These are phyloP conservation scores for Echinarachnius parma DNA, from an alignment of 53 echinoderm and acorn worm genomes.

Conservation along the genomic window DNA sequence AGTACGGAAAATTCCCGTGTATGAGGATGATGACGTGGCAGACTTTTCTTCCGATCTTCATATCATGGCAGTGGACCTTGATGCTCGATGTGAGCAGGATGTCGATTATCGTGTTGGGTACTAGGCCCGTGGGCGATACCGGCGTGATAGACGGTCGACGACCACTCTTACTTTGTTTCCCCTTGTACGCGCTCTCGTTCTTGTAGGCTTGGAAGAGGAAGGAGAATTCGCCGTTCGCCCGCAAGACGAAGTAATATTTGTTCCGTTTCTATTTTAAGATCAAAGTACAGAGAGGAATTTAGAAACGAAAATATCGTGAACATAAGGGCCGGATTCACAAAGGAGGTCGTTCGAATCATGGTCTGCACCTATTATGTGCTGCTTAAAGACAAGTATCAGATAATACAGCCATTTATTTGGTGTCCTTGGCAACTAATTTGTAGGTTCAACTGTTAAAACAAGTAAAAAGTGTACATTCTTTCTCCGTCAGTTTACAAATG, in stretches of 20 bases:
- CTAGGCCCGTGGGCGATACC: background rate
- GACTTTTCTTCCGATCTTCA: slow-evolving; percentile 16
- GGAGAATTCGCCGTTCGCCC: background rate
- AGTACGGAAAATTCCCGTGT: slow-evolving; percentile 10
- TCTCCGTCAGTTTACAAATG: too few species aligned
- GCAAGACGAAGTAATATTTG: slow-evolving; percentile 23
- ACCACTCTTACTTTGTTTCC: slow-evolving; percentile 1
- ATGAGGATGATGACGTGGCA: slow-evolving; percentile 26
- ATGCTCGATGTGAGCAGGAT: slow-evolving; percentile 12
- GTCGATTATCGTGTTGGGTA: background rate
- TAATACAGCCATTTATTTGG: too few species aligned
- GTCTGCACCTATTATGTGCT: too few species aligned
- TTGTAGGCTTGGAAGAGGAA: slow-evolving; percentile 10
- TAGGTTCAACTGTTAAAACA: too few species aligned
- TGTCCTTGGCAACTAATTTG: too few species aligned
- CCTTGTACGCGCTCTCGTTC: background rate
- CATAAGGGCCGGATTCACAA: too few species aligned
- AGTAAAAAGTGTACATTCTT: too few species aligned
- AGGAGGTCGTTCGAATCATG: too few species aligned
- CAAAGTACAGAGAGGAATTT: background rate
- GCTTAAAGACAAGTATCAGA: too few species aligned
- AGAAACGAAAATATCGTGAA: too few species aligned
- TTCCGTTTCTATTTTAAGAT: slow-evolving; percentile 3
- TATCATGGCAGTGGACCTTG: slow-evolving; percentile 36
- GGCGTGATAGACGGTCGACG: background rate